These are phyloP conservation scores for Napeogenes inachia DNA, from an alignment of 2,888 invertebrate genomes.

Conservation along the genomic window DNA sequence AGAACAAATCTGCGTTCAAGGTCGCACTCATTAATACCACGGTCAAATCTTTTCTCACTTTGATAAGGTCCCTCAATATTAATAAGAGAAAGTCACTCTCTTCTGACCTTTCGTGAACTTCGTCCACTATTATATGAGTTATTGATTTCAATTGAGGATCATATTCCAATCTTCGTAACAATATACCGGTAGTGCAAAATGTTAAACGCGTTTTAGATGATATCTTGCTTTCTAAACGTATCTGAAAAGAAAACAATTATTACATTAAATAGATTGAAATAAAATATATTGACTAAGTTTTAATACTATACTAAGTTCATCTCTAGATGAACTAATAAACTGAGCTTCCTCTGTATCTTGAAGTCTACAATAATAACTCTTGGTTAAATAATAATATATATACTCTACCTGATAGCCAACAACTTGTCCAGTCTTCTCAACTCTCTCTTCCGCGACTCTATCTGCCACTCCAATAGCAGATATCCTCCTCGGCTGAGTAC, in stretches of 20 bases:
- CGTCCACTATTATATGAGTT: slow-evolving; percentile 92
- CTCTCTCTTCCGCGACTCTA: slow-evolving; percentile 90
- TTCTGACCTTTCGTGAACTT: slow-evolving; percentile 94
- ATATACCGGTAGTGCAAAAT: slow-evolving; percentile 96
- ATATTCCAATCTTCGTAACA: slow-evolving; percentile 88
- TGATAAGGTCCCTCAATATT: slow-evolving; percentile 86
- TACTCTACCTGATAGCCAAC: slow-evolving; percentile 83
- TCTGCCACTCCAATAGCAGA: slow-evolving; percentile 96
- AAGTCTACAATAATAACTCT: too few species aligned
- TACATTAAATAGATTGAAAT: not conserved
- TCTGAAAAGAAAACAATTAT: slow-evolving; percentile 77
- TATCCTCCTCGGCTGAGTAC: slow-evolving; percentile 94
- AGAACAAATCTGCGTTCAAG: slow-evolving; percentile 89
- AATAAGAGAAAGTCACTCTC: slow-evolving; percentile 93
- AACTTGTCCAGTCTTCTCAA: slow-evolving; percentile 85
- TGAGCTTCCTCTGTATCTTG: too few species aligned
- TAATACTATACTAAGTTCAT: too few species aligned
- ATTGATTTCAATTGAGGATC: slow-evolving; percentile 86
- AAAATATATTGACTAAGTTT: too few species aligned
- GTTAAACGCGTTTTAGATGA: slow-evolving; percentile 87
- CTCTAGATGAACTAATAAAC: too few species aligned
- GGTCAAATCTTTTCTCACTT: slow-evolving; percentile 84
- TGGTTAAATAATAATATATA: not conserved
- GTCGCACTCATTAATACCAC: slow-evolving; percentile 96
- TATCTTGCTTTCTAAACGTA: slow-evolving; percentile 86